phyloP scores from a whole-genome alignment of 2,888 invertebrate species.

The Hydropsyche betteni region DNA sequence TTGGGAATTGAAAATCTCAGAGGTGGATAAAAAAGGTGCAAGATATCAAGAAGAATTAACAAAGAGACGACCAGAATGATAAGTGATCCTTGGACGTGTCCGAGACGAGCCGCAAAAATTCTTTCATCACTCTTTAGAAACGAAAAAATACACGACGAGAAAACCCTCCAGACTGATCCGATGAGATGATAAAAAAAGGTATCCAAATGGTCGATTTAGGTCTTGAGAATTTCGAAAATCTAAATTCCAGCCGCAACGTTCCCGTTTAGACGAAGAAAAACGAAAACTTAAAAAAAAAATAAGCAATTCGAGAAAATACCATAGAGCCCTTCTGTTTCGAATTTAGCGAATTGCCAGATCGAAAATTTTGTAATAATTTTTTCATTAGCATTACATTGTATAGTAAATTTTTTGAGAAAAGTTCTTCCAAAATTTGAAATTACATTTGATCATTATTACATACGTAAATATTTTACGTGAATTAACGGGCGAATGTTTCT shows the following conservation, averaged over 20 bases:
- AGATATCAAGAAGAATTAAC: slow-evolving; percentile 38
- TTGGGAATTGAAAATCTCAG: not conserved
- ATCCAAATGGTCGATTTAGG: slow-evolving; percentile 28
- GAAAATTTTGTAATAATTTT: no score
- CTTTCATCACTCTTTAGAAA: slow-evolving; percentile 25
- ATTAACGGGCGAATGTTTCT: no score
- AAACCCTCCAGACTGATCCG: slow-evolving; percentile 9
- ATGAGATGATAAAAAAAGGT: slow-evolving; percentile 10
- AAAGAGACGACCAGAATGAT: slow-evolving; percentile 35
- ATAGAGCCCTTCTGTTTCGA: no score
- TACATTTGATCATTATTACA: no score
- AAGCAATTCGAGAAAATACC: no score
- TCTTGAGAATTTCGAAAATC: slow-evolving; percentile 6
- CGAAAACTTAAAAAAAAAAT: no score
- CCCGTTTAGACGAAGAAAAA: no score
- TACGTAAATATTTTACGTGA: no score
- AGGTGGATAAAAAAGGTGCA: slow-evolving; percentile 9
- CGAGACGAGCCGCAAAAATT: slow-evolving; percentile 21
- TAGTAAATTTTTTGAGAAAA: no score
- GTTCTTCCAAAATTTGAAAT: no score
- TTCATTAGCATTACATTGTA: no score
- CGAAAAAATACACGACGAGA: slow-evolving; percentile 23
- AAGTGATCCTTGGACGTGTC: slow-evolving; percentile 32
- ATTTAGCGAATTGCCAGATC: no score
- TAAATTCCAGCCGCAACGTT: slow-evolving; percentile 4